phyloP scores from a whole-genome alignment of 2,797 vertebrate species.

The Gadopsis marmoratus region DNA sequence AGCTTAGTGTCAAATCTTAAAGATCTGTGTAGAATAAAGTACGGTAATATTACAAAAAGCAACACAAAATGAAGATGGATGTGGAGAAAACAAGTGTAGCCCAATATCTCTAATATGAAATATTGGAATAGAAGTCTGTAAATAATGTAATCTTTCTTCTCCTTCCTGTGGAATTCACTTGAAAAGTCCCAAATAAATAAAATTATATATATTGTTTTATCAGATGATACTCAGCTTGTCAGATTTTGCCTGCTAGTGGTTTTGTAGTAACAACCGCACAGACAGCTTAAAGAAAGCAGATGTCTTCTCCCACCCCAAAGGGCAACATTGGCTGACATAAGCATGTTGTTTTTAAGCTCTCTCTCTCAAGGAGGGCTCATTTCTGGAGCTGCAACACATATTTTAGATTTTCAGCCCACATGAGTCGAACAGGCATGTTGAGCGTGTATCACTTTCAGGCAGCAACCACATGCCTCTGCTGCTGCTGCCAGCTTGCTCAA shows the following conservation, averaged over 20 bases:
- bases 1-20: not conserved
- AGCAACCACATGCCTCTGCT: constrained; percentile 30
- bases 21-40: not conserved
- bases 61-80: constrained; percentile 1
- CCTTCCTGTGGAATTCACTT: constrained; percentile 6
- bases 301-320: constrained; percentile 55
- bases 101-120: constrained; percentile 16
- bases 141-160: constrained; percentile 18
- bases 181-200: constrained; percentile 35
- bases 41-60: not conserved
- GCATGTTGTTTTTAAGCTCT: constrained; percentile 46
- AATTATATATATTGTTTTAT: constrained; percentile 24
- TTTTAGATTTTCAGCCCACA: constrained; percentile 55
- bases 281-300: constrained; percentile 60
- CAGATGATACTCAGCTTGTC: constrained; percentile 49
- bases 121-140: constrained; percentile 9
- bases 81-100: not conserved
- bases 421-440: constrained; percentile 44
- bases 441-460: constrained; percentile 39
- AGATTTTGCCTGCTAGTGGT: constrained; percentile 37
- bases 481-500: constrained; percentile 43
- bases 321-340: constrained; percentile 56
- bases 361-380: constrained; percentile 33
- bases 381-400: constrained; percentile 49
- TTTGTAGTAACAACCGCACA: constrained; percentile 48